Evolutionary conservation across 2,888 invertebrate species (phyloP).

Genomic region (Trachelus iudaicus): DNA sequence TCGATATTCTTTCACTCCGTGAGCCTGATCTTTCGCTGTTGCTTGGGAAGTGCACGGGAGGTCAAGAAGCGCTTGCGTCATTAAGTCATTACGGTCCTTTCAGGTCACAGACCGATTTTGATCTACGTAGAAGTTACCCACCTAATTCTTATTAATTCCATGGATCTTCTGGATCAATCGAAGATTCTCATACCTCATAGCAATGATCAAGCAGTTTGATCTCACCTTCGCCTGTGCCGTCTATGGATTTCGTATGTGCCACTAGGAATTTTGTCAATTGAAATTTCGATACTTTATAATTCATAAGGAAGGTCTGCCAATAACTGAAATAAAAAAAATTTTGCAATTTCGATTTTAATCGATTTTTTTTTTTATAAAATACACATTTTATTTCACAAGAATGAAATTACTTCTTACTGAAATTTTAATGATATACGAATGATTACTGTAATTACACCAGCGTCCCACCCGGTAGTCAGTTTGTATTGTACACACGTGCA

Average conservation of each 20-base stretch:
- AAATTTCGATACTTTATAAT: background rate
- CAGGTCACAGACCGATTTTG: background rate
- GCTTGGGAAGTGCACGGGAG: background rate
- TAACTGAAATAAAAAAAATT: background rate
- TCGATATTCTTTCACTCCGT: background rate
- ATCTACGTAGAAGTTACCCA: background rate
- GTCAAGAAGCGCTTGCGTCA: constrained; percentile 1
- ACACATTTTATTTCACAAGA: background rate
- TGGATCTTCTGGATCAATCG: background rate
- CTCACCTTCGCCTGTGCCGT: background rate
- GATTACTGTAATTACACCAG: background rate
- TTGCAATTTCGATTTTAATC: background rate
- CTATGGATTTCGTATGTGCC: background rate
- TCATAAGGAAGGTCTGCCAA: background rate
- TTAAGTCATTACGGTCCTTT: background rate
- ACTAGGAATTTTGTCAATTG: background rate
- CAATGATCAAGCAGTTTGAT: background rate
- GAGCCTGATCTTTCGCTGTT: background rate
- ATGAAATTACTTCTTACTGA: background rate
- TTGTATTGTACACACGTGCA: background rate
- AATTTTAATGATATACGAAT: background rate
- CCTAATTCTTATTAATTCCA: background rate
- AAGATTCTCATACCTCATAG: background rate
- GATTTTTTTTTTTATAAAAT: background rate
- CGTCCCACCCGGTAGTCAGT: background rate